Evolutionary conservation across 2,113 vertebrate species (phyloP).

Genomic region (Takifugu flavidus): DNA sequence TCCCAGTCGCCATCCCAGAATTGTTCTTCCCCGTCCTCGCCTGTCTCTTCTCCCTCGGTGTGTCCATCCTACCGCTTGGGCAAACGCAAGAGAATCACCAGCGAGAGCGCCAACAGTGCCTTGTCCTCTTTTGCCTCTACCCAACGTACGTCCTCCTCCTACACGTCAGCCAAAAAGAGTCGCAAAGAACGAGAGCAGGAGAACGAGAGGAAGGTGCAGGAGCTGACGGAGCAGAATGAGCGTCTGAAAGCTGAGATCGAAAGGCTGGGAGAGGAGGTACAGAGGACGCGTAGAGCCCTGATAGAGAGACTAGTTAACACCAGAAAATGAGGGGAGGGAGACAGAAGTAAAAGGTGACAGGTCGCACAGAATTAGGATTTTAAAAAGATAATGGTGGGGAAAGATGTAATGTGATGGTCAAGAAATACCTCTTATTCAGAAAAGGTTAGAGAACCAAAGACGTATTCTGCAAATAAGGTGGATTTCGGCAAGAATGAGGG

Average conservation of each 20-base stretch:
- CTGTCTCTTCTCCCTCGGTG: slow-evolving; percentile 60
- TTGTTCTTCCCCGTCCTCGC: slow-evolving; percentile 74
- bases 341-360: slow-evolving; percentile 30
- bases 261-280: slow-evolving; percentile 83
- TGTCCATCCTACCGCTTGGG: slow-evolving; percentile 62
- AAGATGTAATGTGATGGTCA: slow-evolving; percentile 39
- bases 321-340: slow-evolving; percentile 63
- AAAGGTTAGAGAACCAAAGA: slow-evolving; percentile 62
- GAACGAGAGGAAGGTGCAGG: slow-evolving; percentile 82
- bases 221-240: slow-evolving; percentile 86
- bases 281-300: slow-evolving; percentile 81
- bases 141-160: slow-evolving; percentile 52
- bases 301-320: slow-evolving; percentile 88
- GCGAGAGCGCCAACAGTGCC: slow-evolving; percentile 54
- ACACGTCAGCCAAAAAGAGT: slow-evolving; percentile 79
- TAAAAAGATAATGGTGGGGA: slow-evolving; percentile 41
- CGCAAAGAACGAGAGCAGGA: slow-evolving; percentile 83
- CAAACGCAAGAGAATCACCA: slow-evolving; percentile 69
- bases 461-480: slow-evolving; percentile 22
- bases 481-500: slow-evolving; percentile 27
- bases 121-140: slow-evolving; percentile 50
- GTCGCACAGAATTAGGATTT: slow-evolving; percentile 37
- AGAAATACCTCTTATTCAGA: slow-evolving; percentile 49
- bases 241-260: slow-evolving; percentile 84
- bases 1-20: slow-evolving; percentile 74